Percentiles rank a stretch among this genome's conserved stretches.
These are phyloP conservation scores for Rhea pennata DNA, from an alignment of 2,113 vertebrate species.

Conservation along the genomic window DNA sequence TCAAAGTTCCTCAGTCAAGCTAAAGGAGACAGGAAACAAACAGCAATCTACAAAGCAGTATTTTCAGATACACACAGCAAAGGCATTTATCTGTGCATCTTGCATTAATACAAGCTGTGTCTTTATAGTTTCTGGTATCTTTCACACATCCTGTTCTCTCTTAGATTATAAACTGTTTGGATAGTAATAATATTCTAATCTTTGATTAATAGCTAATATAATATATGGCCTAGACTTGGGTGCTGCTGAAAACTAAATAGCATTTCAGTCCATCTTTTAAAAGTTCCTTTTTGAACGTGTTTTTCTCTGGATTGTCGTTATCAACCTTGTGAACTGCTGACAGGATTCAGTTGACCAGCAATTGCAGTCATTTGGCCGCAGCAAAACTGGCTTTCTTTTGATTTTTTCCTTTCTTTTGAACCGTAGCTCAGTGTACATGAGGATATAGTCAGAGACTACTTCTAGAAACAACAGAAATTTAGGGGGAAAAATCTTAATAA, in stretches of 20 bases:
- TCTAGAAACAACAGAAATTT: not conserved
- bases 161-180: not conserved
- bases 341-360: slow-evolving; percentile 42
- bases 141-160: not conserved
- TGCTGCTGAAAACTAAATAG: not conserved
- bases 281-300: slow-evolving; percentile 23
- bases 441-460: not conserved
- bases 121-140: not conserved
- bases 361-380: slow-evolving; percentile 31
- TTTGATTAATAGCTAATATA: not conserved
- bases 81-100: not conserved
- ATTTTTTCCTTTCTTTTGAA: not conserved
- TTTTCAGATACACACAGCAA: not conserved
- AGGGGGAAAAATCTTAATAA: not conserved
- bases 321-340: slow-evolving; percentile 32
- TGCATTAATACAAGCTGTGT: not conserved
- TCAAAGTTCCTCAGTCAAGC: not conserved
- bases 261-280: slow-evolving; percentile 3
- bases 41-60: not conserved
- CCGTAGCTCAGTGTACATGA: not conserved
- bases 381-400: not conserved
- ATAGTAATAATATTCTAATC: not conserved
- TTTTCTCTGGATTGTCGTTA: slow-evolving; percentile 44
- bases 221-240: not conserved
- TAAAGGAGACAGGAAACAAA: not conserved